A percentile compares a stretch with the other conserved stretches of the same genome.
Conservation (phyloP, 1,140 invertebrate genomes). For the Drosophila miranda region DNA sequence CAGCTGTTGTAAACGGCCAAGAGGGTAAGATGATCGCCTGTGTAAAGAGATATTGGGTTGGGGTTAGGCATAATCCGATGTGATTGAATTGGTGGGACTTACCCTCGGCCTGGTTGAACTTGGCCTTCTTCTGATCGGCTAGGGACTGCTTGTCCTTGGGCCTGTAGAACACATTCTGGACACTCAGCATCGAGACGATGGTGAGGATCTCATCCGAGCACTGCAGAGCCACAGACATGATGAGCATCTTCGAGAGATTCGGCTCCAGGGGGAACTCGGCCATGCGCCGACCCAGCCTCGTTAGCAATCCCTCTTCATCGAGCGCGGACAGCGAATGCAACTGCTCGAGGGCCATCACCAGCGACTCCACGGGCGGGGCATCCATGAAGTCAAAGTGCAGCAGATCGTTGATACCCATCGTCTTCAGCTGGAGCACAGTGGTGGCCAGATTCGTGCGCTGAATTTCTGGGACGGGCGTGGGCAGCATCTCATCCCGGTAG, state of each 20-base stretch:
- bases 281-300: slow-evolving; percentile 97
- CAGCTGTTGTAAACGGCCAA: slow-evolving; percentile 99
- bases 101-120: slow-evolving; percentile 98
- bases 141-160: slow-evolving; percentile 98
- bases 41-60: background rate
- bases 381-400: slow-evolving; percentile 99
- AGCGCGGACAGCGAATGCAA: slow-evolving; percentile 98
- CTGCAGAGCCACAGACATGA: slow-evolving; percentile 99
- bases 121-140: slow-evolving; percentile 99
- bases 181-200: slow-evolving; percentile 99
- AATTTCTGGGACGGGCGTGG: slow-evolving; percentile 99
- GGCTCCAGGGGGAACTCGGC: slow-evolving; percentile 99
- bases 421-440: slow-evolving; percentile 97
- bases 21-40: slow-evolving; percentile 96
- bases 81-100: background rate
- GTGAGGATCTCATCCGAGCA: slow-evolving; percentile 99
- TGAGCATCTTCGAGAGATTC: slow-evolving; percentile 99
- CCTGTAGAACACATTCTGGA: slow-evolving; percentile 99
- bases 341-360: slow-evolving; percentile 98
- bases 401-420: slow-evolving; percentile 99
- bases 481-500: slow-evolving; percentile 99
- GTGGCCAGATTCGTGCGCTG: slow-evolving; percentile 98
- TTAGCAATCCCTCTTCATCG: slow-evolving; percentile 98
- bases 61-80: too few relatives aligned
- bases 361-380: slow-evolving; percentile 97